These are phyloP conservation scores for Meteorus colon DNA, from an alignment of 2,888 invertebrate species.

Conservation along the genomic window DNA sequence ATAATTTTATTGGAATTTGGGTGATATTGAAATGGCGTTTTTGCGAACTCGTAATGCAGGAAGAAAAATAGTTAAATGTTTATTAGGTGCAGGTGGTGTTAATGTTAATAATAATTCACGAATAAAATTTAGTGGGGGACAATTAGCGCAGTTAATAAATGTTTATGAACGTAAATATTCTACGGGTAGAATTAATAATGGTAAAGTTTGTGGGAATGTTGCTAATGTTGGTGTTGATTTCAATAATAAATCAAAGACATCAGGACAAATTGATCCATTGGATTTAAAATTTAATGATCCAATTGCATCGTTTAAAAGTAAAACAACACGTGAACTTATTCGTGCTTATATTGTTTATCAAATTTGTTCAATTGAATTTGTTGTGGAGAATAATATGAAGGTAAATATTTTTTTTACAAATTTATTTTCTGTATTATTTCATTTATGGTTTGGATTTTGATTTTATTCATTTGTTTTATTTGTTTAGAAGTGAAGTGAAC, in stretches of 20 bases:
- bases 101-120: slow-evolving; percentile 8
- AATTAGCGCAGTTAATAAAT: slow-evolving; percentile 57
- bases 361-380: slow-evolving; percentile 88
- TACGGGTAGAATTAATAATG: slow-evolving; percentile 21
- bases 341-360: slow-evolving; percentile 94
- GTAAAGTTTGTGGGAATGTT: no score
- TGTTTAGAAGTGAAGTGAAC: no score
- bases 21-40: slow-evolving; percentile 60
- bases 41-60: slow-evolving; percentile 66
- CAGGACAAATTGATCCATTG: slow-evolving; percentile 78
- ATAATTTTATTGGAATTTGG: no score
- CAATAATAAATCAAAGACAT: slow-evolving; percentile 32
- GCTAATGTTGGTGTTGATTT: no score
- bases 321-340: slow-evolving; percentile 92
- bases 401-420: slow-evolving; percentile 73
- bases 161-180: slow-evolving; percentile 5
- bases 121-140: slow-evolving; percentile 56
- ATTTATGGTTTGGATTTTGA: no score
- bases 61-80: slow-evolving; percentile 63
- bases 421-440: no score
- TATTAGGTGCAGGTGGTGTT: slow-evolving; percentile 45
- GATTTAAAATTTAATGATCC: slow-evolving; percentile 92
- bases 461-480: no score
- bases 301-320: slow-evolving; percentile 94
- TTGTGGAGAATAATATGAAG: slow-evolving; percentile 95